Evolutionary conservation across 2,888 invertebrate species (phyloP), one percentile per base, ranked within the genome.

Genomic region (Andrena fulva): DNA sequence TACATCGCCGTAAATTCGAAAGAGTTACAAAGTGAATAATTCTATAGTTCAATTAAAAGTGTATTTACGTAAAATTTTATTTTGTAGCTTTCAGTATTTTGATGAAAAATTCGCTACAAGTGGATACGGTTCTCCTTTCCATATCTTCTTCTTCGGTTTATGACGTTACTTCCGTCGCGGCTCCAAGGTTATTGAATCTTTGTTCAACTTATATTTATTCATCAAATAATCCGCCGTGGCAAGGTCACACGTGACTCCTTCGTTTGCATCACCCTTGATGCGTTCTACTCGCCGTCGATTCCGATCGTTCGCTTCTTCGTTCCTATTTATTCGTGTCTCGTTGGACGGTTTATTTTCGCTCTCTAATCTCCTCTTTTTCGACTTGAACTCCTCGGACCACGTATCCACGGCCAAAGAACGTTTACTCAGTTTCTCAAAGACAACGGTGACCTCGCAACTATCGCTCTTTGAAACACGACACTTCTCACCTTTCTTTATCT

Each of bases 161-260:
- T 12, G n/a, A 48, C 48, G 59, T 75, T 12, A 29, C n/a, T 76
- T 76, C 8, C 48, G 76, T 48, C 10, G 31, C 1, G n/a, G 6
- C 12, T 3, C 27, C 10, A 70, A 12, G 8, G 52, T 66, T 67
- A 80, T 33, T 20, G n/a, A 27, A 12, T 48, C 5, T 31, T 0
- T 50, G 20, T 62, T 10, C 7, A 72, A 27, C 8, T 62, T 27
- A 24, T 54, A 78, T 35, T 72, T 72, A 33, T 77, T 59, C 42
- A 72, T 72, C 20, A 80, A 48, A 72, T 62, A 42, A 62, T 80
- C 71, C 27, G 33, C 16, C 4, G 12, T 52, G 24, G 16, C 35
- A 5, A 42, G 12, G 2, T 24, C 42, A 29, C 42, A 12, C 20
- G 27, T 60, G 20, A 27, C 10, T 7, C 4, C 60, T 42, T 8